These are phyloP conservation scores for Drosophila macrospina DNA, from an alignment of 2,888 invertebrate species.

Conservation along the genomic window DNA sequence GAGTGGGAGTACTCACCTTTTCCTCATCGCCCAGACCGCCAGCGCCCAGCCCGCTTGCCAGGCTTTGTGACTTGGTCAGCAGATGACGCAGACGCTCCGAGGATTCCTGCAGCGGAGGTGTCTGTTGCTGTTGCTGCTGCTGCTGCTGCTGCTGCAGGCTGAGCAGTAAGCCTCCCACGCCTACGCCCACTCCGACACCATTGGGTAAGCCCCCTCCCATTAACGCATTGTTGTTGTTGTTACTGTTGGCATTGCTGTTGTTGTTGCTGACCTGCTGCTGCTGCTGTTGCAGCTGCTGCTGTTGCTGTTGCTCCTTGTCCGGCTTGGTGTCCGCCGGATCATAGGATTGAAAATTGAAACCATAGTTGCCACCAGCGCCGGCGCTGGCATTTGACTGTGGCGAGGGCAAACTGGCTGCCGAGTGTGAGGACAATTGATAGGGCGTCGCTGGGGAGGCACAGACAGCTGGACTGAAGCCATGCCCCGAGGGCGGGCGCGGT, in stretches of 20 bases:
- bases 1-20: conserved; percentile 57
- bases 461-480: conserved; percentile 86
- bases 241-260: conserved; percentile 84
- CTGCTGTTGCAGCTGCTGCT: conserved; percentile 40
- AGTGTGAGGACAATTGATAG: conserved; percentile 85
- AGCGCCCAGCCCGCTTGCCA: conserved; percentile 53
- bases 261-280: conserved; percentile 63
- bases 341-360: conserved; percentile 78
- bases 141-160: conserved; percentile 53
- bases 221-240: conserved; percentile 83
- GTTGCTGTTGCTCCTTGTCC: conserved; percentile 69
- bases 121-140: conserved; percentile 51
- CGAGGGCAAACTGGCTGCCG: conserved; percentile 85
- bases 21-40: conserved; percentile 77
- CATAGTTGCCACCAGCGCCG: conserved; percentile 70
- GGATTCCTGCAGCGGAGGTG: conserved; percentile 79
- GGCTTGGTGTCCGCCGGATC: conserved; percentile 75
- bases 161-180: conserved; percentile 65
- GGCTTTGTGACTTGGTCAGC: conserved; percentile 83
- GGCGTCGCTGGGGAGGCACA: conserved; percentile 86
- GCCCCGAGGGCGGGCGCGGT: conserved; percentile 88
- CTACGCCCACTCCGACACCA: conserved; percentile 51
- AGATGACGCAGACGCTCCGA: conserved; percentile 86
- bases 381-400: conserved; percentile 85
- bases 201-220: conserved; percentile 67